Evolutionary conservation across 2,113 vertebrate species (phyloP), one percentile per base, ranked within the genome.

Genomic region (Rana temporaria): DNA sequence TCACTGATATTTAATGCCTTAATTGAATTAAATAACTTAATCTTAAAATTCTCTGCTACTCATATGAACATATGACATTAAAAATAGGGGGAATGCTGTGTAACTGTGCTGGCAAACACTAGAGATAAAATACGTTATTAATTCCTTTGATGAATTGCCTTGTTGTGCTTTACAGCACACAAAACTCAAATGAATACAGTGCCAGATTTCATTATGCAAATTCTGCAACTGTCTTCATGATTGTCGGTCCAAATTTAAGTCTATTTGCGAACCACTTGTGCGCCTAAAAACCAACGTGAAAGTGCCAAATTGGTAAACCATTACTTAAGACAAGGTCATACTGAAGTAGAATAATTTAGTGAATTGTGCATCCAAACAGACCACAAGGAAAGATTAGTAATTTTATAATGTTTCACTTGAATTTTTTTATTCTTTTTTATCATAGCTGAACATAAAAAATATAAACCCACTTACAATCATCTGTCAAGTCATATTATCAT

Each of bases 131-230:
- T 8, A 53, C 67, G 48, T 32, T 32, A 78, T 4, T 78, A 53
- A 56, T 67, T 78, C 26, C 34, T 34, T 69, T 69, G 20, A 63
- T 63, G 4, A 24, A 24, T 63, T 63, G 20, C 60, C 60, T 24
- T 14, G 20, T 63, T 62, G 32, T 14, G 17, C 18, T 75, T 57
- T 57, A 42, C 60, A 57, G 32, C 32, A 38, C 18, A 60, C 72
- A 75, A 62, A 56, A 12, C 17, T 60, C n/a, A 20, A 30, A 57
- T 57, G 56, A 74, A 59, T 57, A 16, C 2, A 16, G 59, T 75
- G 72, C 32, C 72, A 75, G 59, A 75, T 75, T 75, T 22, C 34
- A 75, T 75, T 75, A 62, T 22, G 72, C 12, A 42, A 75, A 38
- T 60, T 3, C 32, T 42, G 38, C 56, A 75, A 75, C 38, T 17